Evolutionary conservation across 1,140 invertebrate species (phyloP), one percentile per base, ranked within the genome.

Genomic region (Scylla paramamosain): DNA sequence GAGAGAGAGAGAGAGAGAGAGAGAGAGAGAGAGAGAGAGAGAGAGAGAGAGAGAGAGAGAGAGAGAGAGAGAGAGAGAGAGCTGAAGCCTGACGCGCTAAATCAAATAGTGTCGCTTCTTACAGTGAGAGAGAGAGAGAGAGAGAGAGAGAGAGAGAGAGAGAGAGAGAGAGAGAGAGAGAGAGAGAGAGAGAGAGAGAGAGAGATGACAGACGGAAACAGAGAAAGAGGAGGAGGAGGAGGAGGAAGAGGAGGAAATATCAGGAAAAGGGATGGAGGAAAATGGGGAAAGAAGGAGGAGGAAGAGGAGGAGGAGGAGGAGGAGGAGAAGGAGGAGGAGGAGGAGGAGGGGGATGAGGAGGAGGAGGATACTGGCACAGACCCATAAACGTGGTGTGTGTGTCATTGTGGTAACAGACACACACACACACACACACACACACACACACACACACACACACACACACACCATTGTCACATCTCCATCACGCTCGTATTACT

Each of bases 61-160:
- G 84, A 87, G 84, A 82, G 77, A 82, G 77, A 82, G 77, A 82
- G 77, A 82, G 77, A 82, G 77, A 82, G 77, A 82, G 77, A 82
- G 77, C 16, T 28, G 16, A 28, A 82, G 20, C 7, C 77, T 82
- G 77, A 28, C 77, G 77, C 20, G 77, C 77, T 82, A 25, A 82
- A 82, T 25, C 16, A 82, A 82, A 82, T 25, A 82, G 7, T 87
- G 28, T 39, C 28, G 28, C 20, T 45, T 45, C 8, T 87, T 39
- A 14, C 25, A 3, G 31, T 1, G 31, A 20, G 28, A 32, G 48
- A 91, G 89, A 14, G 0, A 45, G 89, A 91, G 89, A n/a, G 20
- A 14, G 39, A n/a, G 28, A 48, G 31, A 6, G 31, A 20, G 28
- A 32, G 48, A 91, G 89, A 14, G 0, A 45, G 89, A 91, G 89